These are phyloP conservation scores for Karalla daura DNA, from an alignment of 2,797 vertebrate species.

Conservation along the genomic window DNA sequence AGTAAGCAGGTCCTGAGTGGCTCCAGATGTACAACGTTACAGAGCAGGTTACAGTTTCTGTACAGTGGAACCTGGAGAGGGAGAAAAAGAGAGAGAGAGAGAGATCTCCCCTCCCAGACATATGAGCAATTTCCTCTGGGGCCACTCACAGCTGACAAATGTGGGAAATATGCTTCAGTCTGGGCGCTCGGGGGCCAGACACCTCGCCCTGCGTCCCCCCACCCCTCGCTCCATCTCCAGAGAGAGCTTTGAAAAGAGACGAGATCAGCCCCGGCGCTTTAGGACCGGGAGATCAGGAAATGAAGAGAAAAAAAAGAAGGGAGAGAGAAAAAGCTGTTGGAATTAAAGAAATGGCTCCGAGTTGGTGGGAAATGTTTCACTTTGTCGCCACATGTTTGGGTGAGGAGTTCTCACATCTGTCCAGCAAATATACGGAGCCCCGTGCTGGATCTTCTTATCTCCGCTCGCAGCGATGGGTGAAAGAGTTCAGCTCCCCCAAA, in stretches of 20 bases:
- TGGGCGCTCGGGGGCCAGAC: constrained; percentile 41
- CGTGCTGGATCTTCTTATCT: too few relatives aligned
- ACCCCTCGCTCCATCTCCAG: constrained; percentile 11
- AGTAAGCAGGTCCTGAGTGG: constrained; percentile 66
- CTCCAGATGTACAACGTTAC: constrained; percentile 67
- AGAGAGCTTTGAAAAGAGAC: constrained; percentile 6
- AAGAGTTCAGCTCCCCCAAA: too few relatives aligned
- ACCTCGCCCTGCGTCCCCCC: constrained; percentile 30
- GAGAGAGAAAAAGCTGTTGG: not conserved
- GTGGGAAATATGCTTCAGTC: constrained; percentile 77
- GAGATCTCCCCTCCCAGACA: constrained; percentile 59
- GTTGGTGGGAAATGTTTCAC: not conserved
- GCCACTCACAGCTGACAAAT: constrained; percentile 71
- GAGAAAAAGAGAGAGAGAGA: too few relatives aligned
- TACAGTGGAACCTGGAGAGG: constrained; percentile 40
- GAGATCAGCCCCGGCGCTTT: constrained; percentile 16
- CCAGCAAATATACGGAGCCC: not conserved
- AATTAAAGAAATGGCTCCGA: not conserved
- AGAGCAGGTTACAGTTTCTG: constrained; percentile 51
- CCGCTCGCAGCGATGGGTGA: too few relatives aligned
- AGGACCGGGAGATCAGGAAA: not conserved
- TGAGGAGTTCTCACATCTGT: not conserved
- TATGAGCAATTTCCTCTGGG: constrained; percentile 72
- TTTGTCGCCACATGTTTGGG: not conserved
- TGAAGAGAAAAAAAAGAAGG: too few relatives aligned